Percentiles rank a stretch among this genome's conserved stretches.
These are phyloP conservation scores for Drosophila ezoana DNA, from an alignment of 2,888 invertebrate species.

Conservation along the genomic window DNA sequence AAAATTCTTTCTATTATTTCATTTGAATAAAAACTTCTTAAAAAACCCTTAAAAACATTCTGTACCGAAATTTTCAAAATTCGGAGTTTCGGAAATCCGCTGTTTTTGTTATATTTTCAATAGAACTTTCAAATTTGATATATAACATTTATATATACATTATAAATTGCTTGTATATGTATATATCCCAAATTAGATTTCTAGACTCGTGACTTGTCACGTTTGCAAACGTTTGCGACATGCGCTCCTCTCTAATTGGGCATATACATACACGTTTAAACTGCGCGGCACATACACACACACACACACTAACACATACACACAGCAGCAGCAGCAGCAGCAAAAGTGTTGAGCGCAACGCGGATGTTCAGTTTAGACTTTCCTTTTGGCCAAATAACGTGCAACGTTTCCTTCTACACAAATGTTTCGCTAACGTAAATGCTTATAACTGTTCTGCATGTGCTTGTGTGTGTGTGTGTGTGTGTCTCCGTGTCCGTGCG, in stretches of 20 bases:
- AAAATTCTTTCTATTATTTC: too few relatives aligned
- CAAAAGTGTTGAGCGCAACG: constrained; percentile 54
- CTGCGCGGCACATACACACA: constrained; percentile 47
- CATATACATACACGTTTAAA: constrained; percentile 66
- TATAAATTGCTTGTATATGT: too few relatives aligned
- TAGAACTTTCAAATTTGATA: too few relatives aligned
- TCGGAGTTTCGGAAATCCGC: too few relatives aligned
- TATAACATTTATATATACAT: too few relatives aligned
- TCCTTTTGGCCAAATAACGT: constrained; percentile 67
- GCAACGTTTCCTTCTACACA: constrained; percentile 54
- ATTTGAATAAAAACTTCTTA: too few relatives aligned
- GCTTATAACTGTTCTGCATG: constrained; percentile 42
- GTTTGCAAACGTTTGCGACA: not conserved
- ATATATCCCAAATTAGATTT: too few relatives aligned
- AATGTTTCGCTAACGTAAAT: constrained; percentile 54
- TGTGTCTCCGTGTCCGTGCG: constrained; percentile 9
- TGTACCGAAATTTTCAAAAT: too few relatives aligned
- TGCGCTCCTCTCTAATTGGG: constrained; percentile 1
- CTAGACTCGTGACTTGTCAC: too few relatives aligned
- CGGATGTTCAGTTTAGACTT: constrained; percentile 61
- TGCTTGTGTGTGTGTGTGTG: constrained; percentile 16
- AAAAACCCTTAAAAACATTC: too few relatives aligned
- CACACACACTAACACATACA: not conserved
- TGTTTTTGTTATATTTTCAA: too few relatives aligned
- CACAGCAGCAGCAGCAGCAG: constrained; percentile 19